Evolutionary conservation across 2,888 invertebrate species (phyloP).

Genomic region (Epinotia bilunana): DNA sequence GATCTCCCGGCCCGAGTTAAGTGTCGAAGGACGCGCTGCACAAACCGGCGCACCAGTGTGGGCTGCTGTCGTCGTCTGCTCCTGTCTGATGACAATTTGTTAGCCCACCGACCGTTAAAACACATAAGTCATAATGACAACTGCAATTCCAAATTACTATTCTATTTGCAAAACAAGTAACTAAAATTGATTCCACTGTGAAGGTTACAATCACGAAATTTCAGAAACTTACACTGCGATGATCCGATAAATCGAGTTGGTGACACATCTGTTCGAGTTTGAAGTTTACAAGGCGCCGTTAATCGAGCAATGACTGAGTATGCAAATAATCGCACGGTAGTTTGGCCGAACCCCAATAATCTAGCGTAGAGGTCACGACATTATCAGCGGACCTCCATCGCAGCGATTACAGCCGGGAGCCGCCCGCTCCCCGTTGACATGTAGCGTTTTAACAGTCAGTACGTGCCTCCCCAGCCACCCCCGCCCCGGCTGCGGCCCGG

Average conservation of each 20-base stretch:
- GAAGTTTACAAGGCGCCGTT: constrained; percentile 20
- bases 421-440: constrained; percentile 75
- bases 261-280: constrained; percentile 16
- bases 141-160: background rate
- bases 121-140: constrained; percentile 16
- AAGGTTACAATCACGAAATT: background rate
- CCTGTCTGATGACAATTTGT: constrained; percentile 36
- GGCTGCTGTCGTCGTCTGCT: constrained; percentile 33
- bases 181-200: background rate
- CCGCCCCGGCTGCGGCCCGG: constrained; percentile 53
- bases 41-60: constrained; percentile 23
- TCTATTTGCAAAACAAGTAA: constrained; percentile 12
- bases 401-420: constrained; percentile 68
- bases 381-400: constrained; percentile 75
- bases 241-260: constrained; percentile 9
- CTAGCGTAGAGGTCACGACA: constrained; percentile 72
- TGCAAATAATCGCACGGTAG: constrained; percentile 54
- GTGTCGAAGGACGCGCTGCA: constrained; percentile 41
- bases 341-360: constrained; percentile 51
- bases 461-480: constrained; percentile 68
- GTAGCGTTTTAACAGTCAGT: constrained; percentile 82
- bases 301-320: constrained; percentile 30
- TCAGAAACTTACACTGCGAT: background rate
- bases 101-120: constrained; percentile 35
- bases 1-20: constrained; percentile 29